Evolutionary conservation across 2,888 invertebrate genomes (phyloP), one percentile per base, ranked within the genome.

Genomic region (Drosophila longiperda): DNA sequence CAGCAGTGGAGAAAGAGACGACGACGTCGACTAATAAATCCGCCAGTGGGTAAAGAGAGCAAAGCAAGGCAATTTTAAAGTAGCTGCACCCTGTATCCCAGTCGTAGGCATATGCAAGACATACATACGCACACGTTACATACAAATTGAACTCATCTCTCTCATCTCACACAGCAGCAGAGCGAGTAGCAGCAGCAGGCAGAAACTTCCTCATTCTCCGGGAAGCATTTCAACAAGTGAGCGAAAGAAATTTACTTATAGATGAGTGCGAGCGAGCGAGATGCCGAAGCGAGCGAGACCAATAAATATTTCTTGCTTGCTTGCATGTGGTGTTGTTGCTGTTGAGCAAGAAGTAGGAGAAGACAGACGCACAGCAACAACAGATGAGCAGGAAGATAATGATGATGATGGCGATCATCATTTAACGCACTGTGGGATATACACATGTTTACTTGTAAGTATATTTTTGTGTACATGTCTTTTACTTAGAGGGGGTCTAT

Each of bases 1-100:
- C 79, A 69, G 53, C 73, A 68, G 74, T 67, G 76, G 84, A 87
- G 76, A 81, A 82, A 57, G 57, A 80, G 82, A 82, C 75, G 81
- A 68, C 69, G 67, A 69, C 83, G 75, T 66, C 85, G 82, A 82
- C 75, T 84, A 89, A 91, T 84, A 90, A 91, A 90, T 88, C 91
- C 86, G 89, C 79, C 90, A 90, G 90, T 90, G 90, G 91, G 90
- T 90, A 90, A 90, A 89, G 89, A 90, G 90, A 91, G 91, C 90
- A 87, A 72, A 23, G 45, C 78, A 77, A 74, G 78, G 62, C 84
- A 80, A 83, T 76, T 77, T 78, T 74, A 83, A 45, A 81, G 83
- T 69, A 75, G 71, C 63, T 76, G 68, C 79, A 79, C 87, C 89
- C 87, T 85, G 70, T 76, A 66, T 73, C 75, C 58, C 78, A 75